Evolutionary conservation across 2,797 vertebrate genomes (phyloP), one percentile per base, ranked within the genome.

Genomic region (Neosalanx taihuensis): DNA sequence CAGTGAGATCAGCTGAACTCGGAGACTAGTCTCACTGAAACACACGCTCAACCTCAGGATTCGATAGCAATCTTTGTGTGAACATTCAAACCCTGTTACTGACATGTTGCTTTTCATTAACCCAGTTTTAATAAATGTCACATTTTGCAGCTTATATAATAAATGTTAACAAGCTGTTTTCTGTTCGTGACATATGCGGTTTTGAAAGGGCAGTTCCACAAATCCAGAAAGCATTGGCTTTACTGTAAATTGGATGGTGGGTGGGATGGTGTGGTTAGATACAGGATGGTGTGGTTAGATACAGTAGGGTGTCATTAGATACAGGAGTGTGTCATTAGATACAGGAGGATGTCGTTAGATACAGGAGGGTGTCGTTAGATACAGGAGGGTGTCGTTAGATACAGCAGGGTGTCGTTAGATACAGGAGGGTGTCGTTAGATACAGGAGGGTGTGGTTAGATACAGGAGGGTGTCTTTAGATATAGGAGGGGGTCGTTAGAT

Each of bases 101-200:
- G 51, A 56, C 51, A 56, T n/a, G 6, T n/a, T 56, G 20, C 18
- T n/a, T 37, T n/a, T 37, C 62, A 64, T 17, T 56, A 31, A 67
- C 51, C 6, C 3, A 6, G 6, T 49, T 66, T 49, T 66, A 23
- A 68, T 53, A 85, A 87, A 87, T 81, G 83, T 81, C 79, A 83
- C 3, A 26, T 75, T 75, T 79, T 83, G 70, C 59, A 37, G 41
- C 65, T 51, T 72, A 62, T 60, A 78, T 86, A 68, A 71, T 49
- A 77, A 71, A 83, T 82, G 78, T 85, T 77, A 82, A n/a, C 53
- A 64, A 46, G 61, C 49, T 49, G 5, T 56, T 56, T 3, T 56
- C 15, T 56, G 51, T 17, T 17, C 15, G 18, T 10, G 18, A 56
- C 51, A 17, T 51, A 51, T 56, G 51, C 51, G 6, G 18, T n/a